Conservation (phyloP, 2,113 vertebrate species). For the Odocoileus virginianus region DNA sequence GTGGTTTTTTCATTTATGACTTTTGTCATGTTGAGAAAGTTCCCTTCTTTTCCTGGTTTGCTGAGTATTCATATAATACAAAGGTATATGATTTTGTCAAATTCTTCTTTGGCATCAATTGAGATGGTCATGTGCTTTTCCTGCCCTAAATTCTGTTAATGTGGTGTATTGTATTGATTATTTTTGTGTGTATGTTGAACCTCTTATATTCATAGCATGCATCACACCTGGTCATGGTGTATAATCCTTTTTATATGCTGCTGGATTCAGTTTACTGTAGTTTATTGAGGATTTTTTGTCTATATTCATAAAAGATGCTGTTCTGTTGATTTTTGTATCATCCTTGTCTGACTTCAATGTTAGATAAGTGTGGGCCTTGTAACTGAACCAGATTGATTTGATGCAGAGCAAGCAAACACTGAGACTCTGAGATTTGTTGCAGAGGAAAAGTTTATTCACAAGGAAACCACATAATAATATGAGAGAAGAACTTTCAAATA, state of each 20-base stretch:
- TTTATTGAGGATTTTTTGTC: background rate
- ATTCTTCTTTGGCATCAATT: background rate
- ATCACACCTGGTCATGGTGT: background rate
- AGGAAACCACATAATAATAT: background rate
- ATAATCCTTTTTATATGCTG: background rate
- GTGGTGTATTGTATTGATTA: background rate
- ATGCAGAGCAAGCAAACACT: background rate
- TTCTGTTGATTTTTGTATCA: background rate
- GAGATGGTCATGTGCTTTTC: background rate
- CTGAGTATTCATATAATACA: background rate
- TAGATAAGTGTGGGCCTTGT: background rate
- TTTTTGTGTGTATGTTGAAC: background rate
- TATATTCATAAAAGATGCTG: background rate
- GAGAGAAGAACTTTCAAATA: background rate
- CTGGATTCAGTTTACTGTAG: background rate
- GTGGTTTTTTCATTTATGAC: background rate
- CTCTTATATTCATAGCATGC: background rate
- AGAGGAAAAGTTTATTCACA: background rate
- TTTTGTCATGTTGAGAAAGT: background rate
- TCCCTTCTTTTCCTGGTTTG: background rate
- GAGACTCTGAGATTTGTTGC: background rate
- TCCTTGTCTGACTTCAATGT: background rate
- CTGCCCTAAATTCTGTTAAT: background rate
- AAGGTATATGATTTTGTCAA: background rate
- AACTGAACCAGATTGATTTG: background rate